These are phyloP conservation scores for Pleuronectes platessa DNA, from an alignment of 2,113 vertebrate genomes.

Conservation along the genomic window DNA sequence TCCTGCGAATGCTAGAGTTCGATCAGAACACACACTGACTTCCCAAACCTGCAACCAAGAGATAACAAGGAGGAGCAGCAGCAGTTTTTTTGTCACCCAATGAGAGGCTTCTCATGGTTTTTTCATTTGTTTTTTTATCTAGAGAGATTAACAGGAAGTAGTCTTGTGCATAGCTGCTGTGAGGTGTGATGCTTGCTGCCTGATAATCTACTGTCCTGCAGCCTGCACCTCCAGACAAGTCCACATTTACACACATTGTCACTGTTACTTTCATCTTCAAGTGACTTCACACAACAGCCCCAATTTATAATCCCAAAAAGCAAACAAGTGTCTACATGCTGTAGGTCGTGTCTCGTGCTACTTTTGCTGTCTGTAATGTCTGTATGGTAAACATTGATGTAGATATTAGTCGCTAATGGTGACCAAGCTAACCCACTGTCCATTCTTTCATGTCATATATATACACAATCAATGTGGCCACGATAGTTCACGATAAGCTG, in stretches of 20 bases:
- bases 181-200: constrained; percentile 45
- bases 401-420: constrained; percentile 52
- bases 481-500: constrained; percentile 41
- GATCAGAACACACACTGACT: constrained; percentile 15
- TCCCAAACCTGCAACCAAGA: constrained; percentile 44
- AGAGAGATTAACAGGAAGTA: constrained; percentile 42
- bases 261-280: constrained; percentile 18
- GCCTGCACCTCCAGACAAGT: constrained; percentile 34
- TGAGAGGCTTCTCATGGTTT: constrained; percentile 46
- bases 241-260: neutral
- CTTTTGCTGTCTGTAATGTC: constrained; percentile 36
- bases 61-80: constrained; percentile 29
- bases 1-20: constrained; percentile 79
- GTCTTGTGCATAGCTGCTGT: constrained; percentile 37
- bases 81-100: constrained; percentile 20
- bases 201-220: constrained; percentile 50
- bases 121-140: constrained; percentile 43
- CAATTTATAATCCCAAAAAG: constrained; percentile 50
- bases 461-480: constrained; percentile 33
- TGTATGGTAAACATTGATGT: constrained; percentile 50
- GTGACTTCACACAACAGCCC: constrained; percentile 9
- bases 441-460: constrained; percentile 42
- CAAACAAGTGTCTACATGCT: constrained; percentile 27
- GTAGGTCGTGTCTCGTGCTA: constrained; percentile 36
- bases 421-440: constrained; percentile 48